These are phyloP conservation scores for Chymomyza caudatula DNA, from an alignment of 2,888 invertebrate genomes.

Conservation along the genomic window DNA sequence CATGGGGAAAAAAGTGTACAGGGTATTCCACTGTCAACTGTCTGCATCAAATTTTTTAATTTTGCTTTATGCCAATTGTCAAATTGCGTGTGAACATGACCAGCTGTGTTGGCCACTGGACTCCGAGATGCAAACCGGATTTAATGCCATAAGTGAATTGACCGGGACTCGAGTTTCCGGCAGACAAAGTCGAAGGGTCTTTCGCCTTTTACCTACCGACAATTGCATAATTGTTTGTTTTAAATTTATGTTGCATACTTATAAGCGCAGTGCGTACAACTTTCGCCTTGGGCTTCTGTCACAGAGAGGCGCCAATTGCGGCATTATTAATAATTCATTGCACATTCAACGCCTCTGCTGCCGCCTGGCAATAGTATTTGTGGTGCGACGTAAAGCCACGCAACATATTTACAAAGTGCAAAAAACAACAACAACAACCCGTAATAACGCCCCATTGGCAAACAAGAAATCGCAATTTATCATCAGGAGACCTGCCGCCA, in stretches of 20 bases:
- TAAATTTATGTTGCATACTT: not conserved
- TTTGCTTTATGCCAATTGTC: too few relatives aligned
- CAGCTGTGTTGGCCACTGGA: too few relatives aligned
- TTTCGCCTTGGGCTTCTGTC: not conserved
- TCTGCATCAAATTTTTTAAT: too few relatives aligned
- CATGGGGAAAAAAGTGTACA: too few relatives aligned
- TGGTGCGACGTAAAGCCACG: conserved; percentile 52
- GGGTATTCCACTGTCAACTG: too few relatives aligned
- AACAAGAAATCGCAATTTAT: conserved; percentile 37
- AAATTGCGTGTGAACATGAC: too few relatives aligned
- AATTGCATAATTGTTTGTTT: conserved; percentile 10
- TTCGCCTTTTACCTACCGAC: too few relatives aligned
- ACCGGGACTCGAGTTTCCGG: too few relatives aligned
- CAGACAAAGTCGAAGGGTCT: too few relatives aligned
- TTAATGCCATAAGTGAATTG: too few relatives aligned
- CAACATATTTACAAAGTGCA: conserved; percentile 25
- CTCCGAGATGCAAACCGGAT: too few relatives aligned
- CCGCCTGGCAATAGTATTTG: conserved; percentile 53
- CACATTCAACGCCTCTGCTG: conserved; percentile 47
- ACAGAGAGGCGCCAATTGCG: not conserved
- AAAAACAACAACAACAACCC: conserved; percentile 17
- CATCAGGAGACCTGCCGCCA: conserved; percentile 22
- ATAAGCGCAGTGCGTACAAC: not conserved
- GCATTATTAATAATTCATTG: conserved; percentile 66
- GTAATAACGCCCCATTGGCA: too few relatives aligned